A percentile compares a stretch with the other conserved stretches of the same genome.
phyloP scores from a whole-genome alignment of 2,888 invertebrate genomes.

The Eristalis pertinax region DNA sequence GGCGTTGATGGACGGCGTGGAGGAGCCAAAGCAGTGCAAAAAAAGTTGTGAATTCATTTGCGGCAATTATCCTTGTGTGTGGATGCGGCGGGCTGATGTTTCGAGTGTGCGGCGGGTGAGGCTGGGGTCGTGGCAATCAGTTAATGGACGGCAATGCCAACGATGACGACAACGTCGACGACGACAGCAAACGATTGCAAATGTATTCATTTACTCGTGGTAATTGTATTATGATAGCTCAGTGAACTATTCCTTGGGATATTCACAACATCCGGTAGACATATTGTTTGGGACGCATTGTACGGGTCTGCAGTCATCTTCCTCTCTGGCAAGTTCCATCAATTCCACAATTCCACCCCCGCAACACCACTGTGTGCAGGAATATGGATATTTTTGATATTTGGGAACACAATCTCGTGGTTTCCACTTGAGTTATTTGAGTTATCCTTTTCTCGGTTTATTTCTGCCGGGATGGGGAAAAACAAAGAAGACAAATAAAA shows the following conservation, averaged over 20 bases:
- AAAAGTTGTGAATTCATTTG: constrained; percentile 68
- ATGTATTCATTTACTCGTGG: constrained; percentile 66
- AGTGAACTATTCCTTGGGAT: constrained; percentile 66
- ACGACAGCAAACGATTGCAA: constrained; percentile 46
- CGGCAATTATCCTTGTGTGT: constrained; percentile 60
- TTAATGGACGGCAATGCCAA: constrained; percentile 63
- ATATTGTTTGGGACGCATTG: constrained; percentile 67
- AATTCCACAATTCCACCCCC: neutral
- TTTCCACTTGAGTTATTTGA: constrained; percentile 70
- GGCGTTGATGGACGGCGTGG: neutral
- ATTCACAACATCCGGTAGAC: constrained; percentile 68
- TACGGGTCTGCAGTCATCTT: constrained; percentile 25
- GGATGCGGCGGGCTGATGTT: neutral
- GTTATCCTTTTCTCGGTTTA: constrained; percentile 45
- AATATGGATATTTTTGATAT: constrained; percentile 58
- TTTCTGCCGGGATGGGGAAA: neutral
- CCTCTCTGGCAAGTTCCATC: neutral
- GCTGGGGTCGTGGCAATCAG: constrained; percentile 54
- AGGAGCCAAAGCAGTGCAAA: neutral
- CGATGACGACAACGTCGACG: constrained; percentile 21
- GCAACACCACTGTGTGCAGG: neutral
- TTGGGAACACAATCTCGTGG: constrained; percentile 68
- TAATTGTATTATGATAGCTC: constrained; percentile 71
- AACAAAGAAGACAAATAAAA: neutral
- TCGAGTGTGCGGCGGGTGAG: neutral